A percentile compares a stretch with the other conserved stretches of the same genome.
Conservation (phyloP, 92 coral and sea anemone species). For the Phymanthus crucifer region DNA sequence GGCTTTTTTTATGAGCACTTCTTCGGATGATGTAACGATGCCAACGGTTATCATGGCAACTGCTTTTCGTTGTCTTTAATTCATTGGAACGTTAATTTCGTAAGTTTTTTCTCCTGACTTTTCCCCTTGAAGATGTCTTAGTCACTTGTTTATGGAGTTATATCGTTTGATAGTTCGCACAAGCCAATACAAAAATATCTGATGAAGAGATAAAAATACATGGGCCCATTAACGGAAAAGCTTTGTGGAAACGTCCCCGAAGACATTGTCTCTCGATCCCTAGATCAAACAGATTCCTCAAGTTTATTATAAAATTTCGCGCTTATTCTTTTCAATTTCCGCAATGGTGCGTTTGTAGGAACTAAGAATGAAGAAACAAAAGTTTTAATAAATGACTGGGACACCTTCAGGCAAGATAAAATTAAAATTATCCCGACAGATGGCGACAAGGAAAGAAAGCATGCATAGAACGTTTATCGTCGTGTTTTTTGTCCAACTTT, state of each 20-base stretch:
- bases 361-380: neutral
- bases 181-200: conserved; percentile 5
- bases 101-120: neutral
- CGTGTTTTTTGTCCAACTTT: neutral
- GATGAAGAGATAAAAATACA: neutral
- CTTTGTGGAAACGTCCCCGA: neutral
- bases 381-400: neutral
- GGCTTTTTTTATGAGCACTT: neutral
- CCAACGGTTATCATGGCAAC: conserved; percentile 9
- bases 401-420: neutral
- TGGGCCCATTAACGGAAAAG: conserved; percentile 4
- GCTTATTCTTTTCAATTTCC: conserved; percentile 6
- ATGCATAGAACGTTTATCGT: neutral
- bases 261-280: conserved; percentile 8
- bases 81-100: neutral
- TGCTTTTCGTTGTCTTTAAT: neutral
- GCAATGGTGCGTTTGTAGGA: neutral
- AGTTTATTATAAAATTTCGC: conserved; percentile 4
- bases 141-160: neutral
- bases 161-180: neutral
- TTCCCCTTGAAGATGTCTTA: neutral
- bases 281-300: conserved; percentile 5
- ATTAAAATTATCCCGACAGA: neutral
- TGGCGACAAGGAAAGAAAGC: neutral
- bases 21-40: neutral